Conservation (phyloP, 2,888 invertebrate genomes). For the Balanococcus diminutus region DNA sequence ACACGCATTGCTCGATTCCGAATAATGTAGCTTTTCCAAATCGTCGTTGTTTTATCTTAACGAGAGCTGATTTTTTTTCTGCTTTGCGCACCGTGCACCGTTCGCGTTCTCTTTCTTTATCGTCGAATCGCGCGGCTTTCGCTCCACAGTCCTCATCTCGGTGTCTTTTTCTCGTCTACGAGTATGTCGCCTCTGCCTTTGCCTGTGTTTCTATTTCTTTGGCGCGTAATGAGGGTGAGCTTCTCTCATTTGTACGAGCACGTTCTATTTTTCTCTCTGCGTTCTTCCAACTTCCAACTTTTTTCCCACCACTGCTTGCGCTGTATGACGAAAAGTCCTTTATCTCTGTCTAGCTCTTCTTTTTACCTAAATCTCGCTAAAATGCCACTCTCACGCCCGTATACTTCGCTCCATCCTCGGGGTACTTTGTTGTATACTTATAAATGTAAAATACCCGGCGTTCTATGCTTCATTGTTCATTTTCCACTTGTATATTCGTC, state of each 20-base stretch:
- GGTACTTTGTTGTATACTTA: background rate
- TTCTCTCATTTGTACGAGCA: constrained; percentile 32
- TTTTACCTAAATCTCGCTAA: background rate
- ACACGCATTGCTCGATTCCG: constrained; percentile 53
- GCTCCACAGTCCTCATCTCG: background rate
- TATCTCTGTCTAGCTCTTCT: background rate
- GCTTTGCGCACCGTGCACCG: background rate
- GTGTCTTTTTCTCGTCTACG: background rate
- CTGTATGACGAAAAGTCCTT: background rate
- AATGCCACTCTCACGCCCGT: background rate
- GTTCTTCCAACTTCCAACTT: background rate
- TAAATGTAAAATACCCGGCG: background rate
- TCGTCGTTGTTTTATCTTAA: constrained; percentile 54
- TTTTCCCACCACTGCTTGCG: background rate
- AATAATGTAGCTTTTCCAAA: constrained; percentile 55
- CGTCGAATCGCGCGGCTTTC: background rate
- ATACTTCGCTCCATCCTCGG: background rate
- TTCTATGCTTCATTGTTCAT: background rate
- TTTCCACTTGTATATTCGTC: background rate
- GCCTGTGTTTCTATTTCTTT: background rate
- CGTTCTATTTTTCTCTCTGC: background rate
- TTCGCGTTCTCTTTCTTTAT: background rate
- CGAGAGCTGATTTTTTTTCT: constrained; percentile 52
- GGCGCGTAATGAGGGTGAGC: background rate
- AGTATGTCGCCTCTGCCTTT: background rate